These are phyloP conservation scores for Pocota personata DNA, from an alignment of 2,888 invertebrate genomes.

Conservation along the genomic window DNA sequence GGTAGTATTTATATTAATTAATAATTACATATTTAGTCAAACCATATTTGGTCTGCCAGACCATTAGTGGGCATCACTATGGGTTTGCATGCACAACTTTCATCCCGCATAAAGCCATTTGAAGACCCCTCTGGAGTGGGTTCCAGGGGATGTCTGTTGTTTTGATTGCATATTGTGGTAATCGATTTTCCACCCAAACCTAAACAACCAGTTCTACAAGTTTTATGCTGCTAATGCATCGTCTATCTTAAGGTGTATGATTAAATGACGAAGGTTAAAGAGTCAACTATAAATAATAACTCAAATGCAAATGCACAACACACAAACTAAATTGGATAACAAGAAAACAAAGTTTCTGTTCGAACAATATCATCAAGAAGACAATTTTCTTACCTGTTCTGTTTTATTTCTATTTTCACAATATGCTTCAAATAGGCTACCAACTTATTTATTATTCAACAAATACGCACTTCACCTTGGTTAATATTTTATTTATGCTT, in stretches of 20 bases:
- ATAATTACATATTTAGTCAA: background rate
- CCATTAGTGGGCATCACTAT: background rate
- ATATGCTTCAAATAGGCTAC: background rate
- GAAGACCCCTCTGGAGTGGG: background rate
- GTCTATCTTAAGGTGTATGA: background rate
- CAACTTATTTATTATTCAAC: background rate
- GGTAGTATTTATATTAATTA: too few species aligned
- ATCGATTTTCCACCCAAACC: slow-evolving; percentile 69
- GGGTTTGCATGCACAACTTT: background rate
- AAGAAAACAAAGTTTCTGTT: background rate
- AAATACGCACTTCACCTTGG: background rate
- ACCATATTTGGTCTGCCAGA: background rate
- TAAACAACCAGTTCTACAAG: slow-evolving; percentile 66
- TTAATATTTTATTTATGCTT: slow-evolving; percentile 21
- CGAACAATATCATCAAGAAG: background rate
- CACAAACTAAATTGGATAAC: background rate
- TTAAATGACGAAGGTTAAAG: slow-evolving; percentile 64
- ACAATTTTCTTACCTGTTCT: slow-evolving; percentile 45
- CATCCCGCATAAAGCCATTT: background rate
- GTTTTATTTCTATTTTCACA: slow-evolving; percentile 22
- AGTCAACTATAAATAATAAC: slow-evolving; percentile 47
- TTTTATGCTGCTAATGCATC: slow-evolving; percentile 22
- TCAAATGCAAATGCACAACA: slow-evolving; percentile 3
- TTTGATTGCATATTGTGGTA: slow-evolving; percentile 45
- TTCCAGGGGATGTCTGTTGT: slow-evolving; percentile 7